Conservation (phyloP, 1,140 invertebrate genomes). For the Tetranychus urticae region DNA sequence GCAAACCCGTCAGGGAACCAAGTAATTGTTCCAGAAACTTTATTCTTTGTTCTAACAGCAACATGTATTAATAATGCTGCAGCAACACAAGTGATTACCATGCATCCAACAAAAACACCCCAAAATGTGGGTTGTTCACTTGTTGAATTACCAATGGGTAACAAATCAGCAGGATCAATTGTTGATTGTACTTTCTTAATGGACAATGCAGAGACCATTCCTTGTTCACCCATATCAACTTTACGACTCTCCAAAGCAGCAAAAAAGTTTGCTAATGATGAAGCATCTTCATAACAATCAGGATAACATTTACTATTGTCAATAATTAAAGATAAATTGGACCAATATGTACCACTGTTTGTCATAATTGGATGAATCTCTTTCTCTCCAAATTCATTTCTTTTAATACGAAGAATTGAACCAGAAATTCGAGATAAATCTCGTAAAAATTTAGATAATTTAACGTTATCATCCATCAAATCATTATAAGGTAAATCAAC, state of each 20-base stretch:
- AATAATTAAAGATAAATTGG: background rate
- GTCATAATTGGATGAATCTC: background rate
- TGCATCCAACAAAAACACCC: too few relatives aligned
- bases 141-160: slow-evolving; percentile 5
- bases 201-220: background rate
- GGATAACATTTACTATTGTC: slow-evolving; percentile 4
- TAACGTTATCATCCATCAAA: background rate
- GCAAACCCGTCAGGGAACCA: slow-evolving; percentile 22
- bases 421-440: background rate
- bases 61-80: background rate
- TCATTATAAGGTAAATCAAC: background rate
- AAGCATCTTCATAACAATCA: slow-evolving; percentile 1
- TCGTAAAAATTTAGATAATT: background rate
- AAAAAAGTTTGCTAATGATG: slow-evolving; percentile 4
- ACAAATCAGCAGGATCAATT: too few relatives aligned
- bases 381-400: background rate
- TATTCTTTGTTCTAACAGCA: slow-evolving; percentile 9
- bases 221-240: background rate
- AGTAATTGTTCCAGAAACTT: slow-evolving; percentile 15
- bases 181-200: background rate
- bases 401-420: background rate
- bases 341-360: background rate
- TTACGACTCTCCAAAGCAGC: background rate
- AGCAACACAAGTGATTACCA: too few relatives aligned
- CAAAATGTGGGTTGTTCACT: slow-evolving; percentile 7